phyloP scores from a whole-genome alignment of 1,140 invertebrate species.

The Sinella curviseta region DNA sequence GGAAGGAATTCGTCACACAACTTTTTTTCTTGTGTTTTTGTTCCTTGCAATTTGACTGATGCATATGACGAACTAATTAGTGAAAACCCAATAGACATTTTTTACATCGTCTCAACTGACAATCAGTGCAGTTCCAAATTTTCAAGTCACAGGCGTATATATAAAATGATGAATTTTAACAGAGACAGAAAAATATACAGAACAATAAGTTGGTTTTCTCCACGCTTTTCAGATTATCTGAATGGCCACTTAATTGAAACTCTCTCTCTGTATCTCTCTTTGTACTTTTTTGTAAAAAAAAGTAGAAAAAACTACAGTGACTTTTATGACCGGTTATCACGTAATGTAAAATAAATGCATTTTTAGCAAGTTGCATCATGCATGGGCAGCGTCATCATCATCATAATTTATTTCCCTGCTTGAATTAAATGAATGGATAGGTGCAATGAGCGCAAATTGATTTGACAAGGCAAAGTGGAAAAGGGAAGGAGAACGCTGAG shows the following conservation, averaged over 20 bases:
- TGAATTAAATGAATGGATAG: not conserved
- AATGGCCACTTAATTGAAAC: constrained; percentile 15
- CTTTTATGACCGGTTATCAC: constrained; percentile 6
- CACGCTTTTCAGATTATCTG: not conserved
- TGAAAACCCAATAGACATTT: not conserved
- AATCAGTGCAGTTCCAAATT: not conserved
- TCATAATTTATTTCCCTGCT: not conserved
- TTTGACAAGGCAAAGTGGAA: constrained; percentile 1
- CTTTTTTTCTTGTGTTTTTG: not conserved
- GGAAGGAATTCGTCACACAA: not conserved
- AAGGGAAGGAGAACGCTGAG: not conserved
- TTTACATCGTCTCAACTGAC: not conserved
- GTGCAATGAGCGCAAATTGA: not conserved
- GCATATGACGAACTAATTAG: not conserved
- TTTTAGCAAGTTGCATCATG: not conserved
- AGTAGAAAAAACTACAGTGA: not conserved
- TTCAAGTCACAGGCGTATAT: not conserved
- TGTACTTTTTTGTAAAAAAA: not conserved
- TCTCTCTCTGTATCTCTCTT: not conserved
- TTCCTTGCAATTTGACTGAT: not conserved
- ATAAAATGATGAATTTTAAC: not conserved
- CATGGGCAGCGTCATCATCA: not conserved
- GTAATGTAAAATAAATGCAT: not conserved
- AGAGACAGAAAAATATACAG: not conserved
- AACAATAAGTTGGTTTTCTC: not conserved